Percentiles rank a stretch among this genome's conserved stretches.
phyloP scores from a whole-genome alignment of 1,140 invertebrate genomes.

The Diabrotica undecimpunctata region DNA sequence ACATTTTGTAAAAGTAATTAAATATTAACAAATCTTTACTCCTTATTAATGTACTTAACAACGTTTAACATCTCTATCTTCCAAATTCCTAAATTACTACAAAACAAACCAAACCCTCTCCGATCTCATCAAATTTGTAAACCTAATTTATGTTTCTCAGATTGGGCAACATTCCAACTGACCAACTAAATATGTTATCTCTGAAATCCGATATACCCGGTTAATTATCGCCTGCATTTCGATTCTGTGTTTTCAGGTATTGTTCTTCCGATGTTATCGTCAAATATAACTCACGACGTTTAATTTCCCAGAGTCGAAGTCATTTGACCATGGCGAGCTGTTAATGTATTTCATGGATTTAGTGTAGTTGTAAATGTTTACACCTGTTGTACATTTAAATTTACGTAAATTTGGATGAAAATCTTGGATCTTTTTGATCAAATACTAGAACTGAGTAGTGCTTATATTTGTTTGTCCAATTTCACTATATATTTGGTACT shows the following conservation, averaged over 20 bases:
- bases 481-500: too few relatives aligned
- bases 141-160: background rate
- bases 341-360: background rate
- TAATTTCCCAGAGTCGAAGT: slow-evolving; percentile 27
- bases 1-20: too few relatives aligned
- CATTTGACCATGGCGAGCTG: slow-evolving; percentile 22
- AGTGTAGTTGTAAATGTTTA: background rate
- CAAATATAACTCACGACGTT: slow-evolving; percentile 29
- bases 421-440: too few relatives aligned
- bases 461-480: too few relatives aligned
- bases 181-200: background rate
- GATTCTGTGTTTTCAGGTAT: slow-evolving; percentile 24
- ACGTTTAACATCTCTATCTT: too few relatives aligned
- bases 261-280: slow-evolving; percentile 26
- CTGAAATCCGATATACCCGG: slow-evolving; percentile 11
- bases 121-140: background rate
- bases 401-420: too few relatives aligned
- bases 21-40: too few relatives aligned
- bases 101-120: too few relatives aligned
- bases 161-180: slow-evolving; percentile 3
- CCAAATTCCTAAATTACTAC: too few relatives aligned
- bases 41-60: too few relatives aligned
- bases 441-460: too few relatives aligned
- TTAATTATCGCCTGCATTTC: slow-evolving; percentile 13
- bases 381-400: too few relatives aligned